A percentile compares a stretch with the other conserved stretches of the same genome.
These are phyloP conservation scores for Valencia hispanica DNA, from an alignment of 2,797 vertebrate genomes.

Conservation along the genomic window DNA sequence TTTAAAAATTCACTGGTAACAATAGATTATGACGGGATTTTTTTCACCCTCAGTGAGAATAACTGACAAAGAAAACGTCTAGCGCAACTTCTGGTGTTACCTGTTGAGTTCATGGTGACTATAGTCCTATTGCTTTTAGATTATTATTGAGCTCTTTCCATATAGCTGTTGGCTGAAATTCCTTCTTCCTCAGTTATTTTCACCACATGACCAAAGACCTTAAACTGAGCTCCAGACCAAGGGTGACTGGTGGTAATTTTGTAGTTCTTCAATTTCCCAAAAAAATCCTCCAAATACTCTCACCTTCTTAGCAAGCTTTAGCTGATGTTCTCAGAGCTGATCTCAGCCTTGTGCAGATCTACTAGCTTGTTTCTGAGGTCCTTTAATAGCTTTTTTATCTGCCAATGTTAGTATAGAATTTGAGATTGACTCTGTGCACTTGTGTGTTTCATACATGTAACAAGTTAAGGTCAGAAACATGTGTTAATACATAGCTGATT, in stretches of 20 bases:
- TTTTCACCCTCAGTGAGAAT: no score
- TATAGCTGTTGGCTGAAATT: background rate
- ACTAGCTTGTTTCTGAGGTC: background rate
- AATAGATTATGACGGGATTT: no score
- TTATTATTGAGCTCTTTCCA: background rate
- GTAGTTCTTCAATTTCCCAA: background rate
- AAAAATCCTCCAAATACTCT: background rate
- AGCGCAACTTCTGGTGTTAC: no score
- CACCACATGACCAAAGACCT: background rate
- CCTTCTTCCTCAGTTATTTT: background rate
- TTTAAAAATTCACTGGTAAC: no score
- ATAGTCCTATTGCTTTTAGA: background rate
- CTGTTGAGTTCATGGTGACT: background rate
- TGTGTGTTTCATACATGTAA: background rate
- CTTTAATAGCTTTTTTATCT: background rate
- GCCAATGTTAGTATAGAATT: background rate
- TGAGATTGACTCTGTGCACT: background rate
- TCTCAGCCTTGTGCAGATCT: background rate
- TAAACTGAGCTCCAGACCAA: background rate
- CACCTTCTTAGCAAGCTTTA: background rate
- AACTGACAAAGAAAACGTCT: no score
- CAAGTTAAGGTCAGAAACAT: no score
- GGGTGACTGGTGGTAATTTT: background rate
- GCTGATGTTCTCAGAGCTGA: background rate
- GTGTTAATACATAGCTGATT: background rate